A percentile compares a stretch with the other conserved stretches of the same genome.
These are phyloP conservation scores for Nycticebus coucang DNA, from an alignment of 2,113 vertebrate genomes.

Conservation along the genomic window DNA sequence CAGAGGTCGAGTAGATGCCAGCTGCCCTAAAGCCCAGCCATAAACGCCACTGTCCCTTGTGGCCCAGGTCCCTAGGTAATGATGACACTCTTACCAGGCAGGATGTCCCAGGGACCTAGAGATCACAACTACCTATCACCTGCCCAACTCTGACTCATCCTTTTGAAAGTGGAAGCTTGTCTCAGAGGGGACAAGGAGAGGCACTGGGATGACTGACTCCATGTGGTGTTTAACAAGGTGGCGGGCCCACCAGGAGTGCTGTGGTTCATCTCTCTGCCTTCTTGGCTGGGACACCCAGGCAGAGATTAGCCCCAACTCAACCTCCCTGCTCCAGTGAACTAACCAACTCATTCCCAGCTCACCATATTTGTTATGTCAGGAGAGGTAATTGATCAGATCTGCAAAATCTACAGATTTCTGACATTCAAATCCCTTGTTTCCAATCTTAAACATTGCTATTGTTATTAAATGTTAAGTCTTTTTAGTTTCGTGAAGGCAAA, in stretches of 20 bases:
- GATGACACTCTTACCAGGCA: neutral
- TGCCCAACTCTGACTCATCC: neutral
- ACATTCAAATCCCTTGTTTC: neutral
- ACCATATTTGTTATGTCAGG: neutral
- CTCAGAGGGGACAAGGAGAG: neutral
- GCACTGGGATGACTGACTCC: neutral
- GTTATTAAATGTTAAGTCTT: too few relatives aligned
- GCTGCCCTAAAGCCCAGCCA: neutral
- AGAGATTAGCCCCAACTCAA: neutral
- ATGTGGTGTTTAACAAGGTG: neutral
- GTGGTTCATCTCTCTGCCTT: neutral
- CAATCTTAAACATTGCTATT: too few relatives aligned
- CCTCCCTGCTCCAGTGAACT: neutral
- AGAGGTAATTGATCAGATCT: neutral
- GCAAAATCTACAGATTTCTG: neutral
- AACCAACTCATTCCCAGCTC: neutral
- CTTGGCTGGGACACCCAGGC: neutral
- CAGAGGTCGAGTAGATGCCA: neutral
- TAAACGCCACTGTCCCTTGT: neutral
- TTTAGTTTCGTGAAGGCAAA: too few relatives aligned
- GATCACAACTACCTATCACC: neutral
- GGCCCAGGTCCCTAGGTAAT: neutral
- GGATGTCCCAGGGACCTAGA: too few relatives aligned
- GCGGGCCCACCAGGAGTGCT: neutral
- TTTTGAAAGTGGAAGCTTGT: neutral